phyloP scores from a whole-genome alignment of 2,797 vertebrate genomes.

The Danio jaintianensis region DNA sequence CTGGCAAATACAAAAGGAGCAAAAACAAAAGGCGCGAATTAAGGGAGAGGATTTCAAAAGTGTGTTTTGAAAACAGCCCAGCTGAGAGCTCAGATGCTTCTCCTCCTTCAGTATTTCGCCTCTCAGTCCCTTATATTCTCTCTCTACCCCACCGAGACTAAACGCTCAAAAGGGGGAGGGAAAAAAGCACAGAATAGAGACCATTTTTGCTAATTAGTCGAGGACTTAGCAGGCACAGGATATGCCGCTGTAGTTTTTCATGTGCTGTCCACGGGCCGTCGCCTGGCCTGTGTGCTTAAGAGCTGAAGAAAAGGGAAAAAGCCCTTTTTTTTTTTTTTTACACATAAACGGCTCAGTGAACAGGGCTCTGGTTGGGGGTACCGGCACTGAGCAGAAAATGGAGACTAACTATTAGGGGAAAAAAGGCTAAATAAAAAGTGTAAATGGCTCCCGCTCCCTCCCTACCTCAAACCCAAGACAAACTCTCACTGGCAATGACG shows the following conservation, averaged over 20 bases:
- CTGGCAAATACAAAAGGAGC: constrained; percentile 94
- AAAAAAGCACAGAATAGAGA: constrained; percentile 82
- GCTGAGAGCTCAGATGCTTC: constrained; percentile 90
- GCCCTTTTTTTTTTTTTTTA: constrained; percentile 60
- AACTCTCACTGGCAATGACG: constrained; percentile 49
- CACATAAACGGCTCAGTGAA: constrained; percentile 79
- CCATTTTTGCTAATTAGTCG: constrained; percentile 98
- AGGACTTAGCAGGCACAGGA: constrained; percentile 89
- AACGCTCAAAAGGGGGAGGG: constrained; percentile 74
- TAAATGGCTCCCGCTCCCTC: constrained; percentile 70
- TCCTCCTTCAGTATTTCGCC: constrained; percentile 59
- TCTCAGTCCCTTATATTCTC: constrained; percentile 66
- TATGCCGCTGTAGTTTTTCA: constrained; percentile 83
- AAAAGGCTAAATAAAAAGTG: constrained; percentile 77
- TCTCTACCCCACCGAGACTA: constrained; percentile 84
- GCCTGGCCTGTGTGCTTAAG: constrained; percentile 79
- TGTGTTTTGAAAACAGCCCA: constrained; percentile 99
- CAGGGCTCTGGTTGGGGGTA: constrained; percentile 76
- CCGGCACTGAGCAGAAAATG: constrained; percentile 71
- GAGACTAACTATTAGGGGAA: constrained; percentile 77
- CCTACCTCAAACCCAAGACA: constrained; percentile 55
- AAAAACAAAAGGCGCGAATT: constrained; percentile 98
- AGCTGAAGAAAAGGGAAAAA: constrained; percentile 79
- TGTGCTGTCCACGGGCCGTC: constrained; percentile 84
- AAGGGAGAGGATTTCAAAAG: constrained; percentile 94